phyloP scores from a whole-genome alignment of 2,797 vertebrate species.

The Tachyglossus aculeatus region DNA sequence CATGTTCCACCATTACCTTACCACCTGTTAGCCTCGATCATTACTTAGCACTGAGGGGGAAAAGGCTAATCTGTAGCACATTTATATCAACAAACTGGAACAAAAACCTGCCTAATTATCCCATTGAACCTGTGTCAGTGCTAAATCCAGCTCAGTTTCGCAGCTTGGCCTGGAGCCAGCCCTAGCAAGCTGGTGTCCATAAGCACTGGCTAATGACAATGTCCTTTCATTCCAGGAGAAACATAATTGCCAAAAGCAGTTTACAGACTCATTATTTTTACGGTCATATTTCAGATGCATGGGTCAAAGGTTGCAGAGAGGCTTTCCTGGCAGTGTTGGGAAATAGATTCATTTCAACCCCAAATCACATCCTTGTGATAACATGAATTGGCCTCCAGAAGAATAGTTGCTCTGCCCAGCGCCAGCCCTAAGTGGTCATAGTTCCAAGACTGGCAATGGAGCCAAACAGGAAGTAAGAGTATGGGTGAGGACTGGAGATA shows the following conservation, averaged over 20 bases:
- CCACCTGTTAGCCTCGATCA: conserved; percentile 97
- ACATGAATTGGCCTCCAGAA: not conserved
- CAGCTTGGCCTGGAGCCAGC: conserved; percentile 83
- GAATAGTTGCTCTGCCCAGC: conserved; percentile 36
- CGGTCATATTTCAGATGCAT: conserved; percentile 75
- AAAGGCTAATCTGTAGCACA: conserved; percentile 91
- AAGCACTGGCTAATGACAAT: conserved; percentile 86
- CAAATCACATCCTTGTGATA: conserved; percentile 39
- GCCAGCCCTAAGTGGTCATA: no score
- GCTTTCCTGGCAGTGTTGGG: conserved; percentile 67
- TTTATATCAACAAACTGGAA: conserved; percentile 96
- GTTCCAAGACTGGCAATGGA: not conserved
- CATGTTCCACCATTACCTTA: conserved; percentile 86
- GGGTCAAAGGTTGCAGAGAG: conserved; percentile 70
- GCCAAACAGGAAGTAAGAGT: not conserved
- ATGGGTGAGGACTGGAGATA: no score
- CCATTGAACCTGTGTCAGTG: conserved; percentile 84
- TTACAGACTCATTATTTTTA: conserved; percentile 84
- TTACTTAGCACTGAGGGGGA: conserved; percentile 82
- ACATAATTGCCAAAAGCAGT: conserved; percentile 85
- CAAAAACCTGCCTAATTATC: conserved; percentile 96
- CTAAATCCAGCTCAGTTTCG: conserved; percentile 77
- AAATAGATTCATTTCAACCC: conserved; percentile 61
- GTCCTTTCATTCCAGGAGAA: conserved; percentile 81
- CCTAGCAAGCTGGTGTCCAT: conserved; percentile 84